Evolutionary conservation across 2,888 invertebrate species (phyloP), one percentile per base, ranked within the genome.

Genomic region (Eupithecia subumbrata): DNA sequence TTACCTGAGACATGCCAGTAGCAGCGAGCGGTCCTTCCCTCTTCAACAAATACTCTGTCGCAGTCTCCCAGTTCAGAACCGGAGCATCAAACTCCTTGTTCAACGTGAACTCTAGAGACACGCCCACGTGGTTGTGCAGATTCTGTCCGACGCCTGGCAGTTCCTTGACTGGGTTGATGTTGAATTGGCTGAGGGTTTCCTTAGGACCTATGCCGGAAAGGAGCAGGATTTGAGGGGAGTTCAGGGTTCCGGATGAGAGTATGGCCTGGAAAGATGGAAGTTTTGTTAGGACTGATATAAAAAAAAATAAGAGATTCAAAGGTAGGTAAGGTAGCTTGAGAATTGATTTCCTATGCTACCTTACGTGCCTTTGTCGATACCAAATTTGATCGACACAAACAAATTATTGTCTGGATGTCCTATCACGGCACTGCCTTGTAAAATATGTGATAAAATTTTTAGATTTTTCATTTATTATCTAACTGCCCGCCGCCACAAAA

Each of bases 61-160:
- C 96, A 0, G 95, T 90, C 0, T 95, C 95, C 96, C 96, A 97
- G 79, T 95, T 95, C 71, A 97, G 84, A 67, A 96, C 95, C 4
- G 95, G 95, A 0, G 91, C 86, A 66, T 95, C 95, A 0, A 95
- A 92, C 64, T 95, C 92, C 73, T 95, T 93, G 7, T 87, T 91
- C 82, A 96, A 88, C 0, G 92, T 91, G 84, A 95, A 97, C n/a
- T 94, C 92, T 12, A 97, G 79, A 9, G 91, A 92, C 48, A 96
- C 96, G 0, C 96, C 96, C 0, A 97, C 96, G 82, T 97, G 97
- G 85, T 97, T 97, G 76, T 96, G 96, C 0, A 97, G 88, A 84
- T 97, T 97, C 83, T 96, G 95, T 0, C 97, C 97, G 0, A 97
- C 97, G 0, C 97, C 97, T 0, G 96, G 96, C 30, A 97, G 88